These are phyloP conservation scores for Bos indicus DNA, from an alignment of 2,113 vertebrate species.

Conservation along the genomic window DNA sequence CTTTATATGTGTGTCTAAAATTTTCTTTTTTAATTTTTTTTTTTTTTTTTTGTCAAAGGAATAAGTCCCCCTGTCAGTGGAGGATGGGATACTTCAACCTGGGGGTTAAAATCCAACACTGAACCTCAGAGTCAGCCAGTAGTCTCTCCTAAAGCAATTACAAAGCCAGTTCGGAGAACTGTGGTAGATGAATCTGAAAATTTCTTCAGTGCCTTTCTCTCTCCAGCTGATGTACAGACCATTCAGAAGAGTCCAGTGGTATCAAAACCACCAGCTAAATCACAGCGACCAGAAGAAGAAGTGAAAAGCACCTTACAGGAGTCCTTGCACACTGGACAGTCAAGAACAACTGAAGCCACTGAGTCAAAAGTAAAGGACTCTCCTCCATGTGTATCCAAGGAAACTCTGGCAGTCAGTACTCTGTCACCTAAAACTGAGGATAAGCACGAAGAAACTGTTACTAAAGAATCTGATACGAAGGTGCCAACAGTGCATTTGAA, in stretches of 20 bases:
- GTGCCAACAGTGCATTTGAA: slow-evolving; percentile 57
- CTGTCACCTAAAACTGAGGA: slow-evolving; percentile 31
- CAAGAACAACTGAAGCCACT: slow-evolving; percentile 54
- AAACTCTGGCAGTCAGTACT: slow-evolving; percentile 49
- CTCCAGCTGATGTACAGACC: slow-evolving; percentile 82
- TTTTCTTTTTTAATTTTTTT: not conserved
- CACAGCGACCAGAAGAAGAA: slow-evolving; percentile 86
- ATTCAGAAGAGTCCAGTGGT: slow-evolving; percentile 87
- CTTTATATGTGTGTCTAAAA: not conserved
- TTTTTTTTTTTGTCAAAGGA: slow-evolving; percentile 64
- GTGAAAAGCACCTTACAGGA: slow-evolving; percentile 78
- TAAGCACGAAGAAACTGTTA: slow-evolving; percentile 52
- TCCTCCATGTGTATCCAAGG: slow-evolving; percentile 13
- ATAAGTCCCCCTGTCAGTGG: slow-evolving; percentile 85
- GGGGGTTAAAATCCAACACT: slow-evolving; percentile 87
- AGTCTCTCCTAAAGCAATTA: slow-evolving; percentile 92
- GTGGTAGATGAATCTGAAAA: slow-evolving; percentile 96
- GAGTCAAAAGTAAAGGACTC: slow-evolving; percentile 65
- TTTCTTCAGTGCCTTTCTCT: slow-evolving; percentile 97
- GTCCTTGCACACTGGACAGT: slow-evolving; percentile 53
- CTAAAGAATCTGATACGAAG: slow-evolving; percentile 56
- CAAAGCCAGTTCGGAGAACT: slow-evolving; percentile 94
- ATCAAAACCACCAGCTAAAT: slow-evolving; percentile 93
- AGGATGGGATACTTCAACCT: slow-evolving; percentile 94
- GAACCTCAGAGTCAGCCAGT: slow-evolving; percentile 76